Evolutionary conservation across 1,140 invertebrate species (phyloP), one percentile per base, ranked within the genome.

Genomic region (Papilio polytes): DNA sequence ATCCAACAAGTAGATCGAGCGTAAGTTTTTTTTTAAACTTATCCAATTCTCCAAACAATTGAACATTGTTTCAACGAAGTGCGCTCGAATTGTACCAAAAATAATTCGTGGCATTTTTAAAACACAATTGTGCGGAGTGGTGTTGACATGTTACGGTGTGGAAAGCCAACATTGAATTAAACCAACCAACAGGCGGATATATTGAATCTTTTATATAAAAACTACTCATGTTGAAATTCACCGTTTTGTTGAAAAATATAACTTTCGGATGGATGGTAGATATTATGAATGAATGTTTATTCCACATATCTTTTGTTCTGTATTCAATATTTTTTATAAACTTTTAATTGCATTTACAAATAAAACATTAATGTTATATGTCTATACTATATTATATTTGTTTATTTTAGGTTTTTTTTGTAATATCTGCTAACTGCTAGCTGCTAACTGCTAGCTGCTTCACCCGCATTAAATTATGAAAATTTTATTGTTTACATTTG

Each of bases 191-290:
- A 31, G 63, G 26, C 53, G 53, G 6, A 70, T 10, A 36, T 70
- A 70, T 70, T 36, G 63, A 70, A 70, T 70, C 12, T 70, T 70
- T 70, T 70, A 70, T 70, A 63, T 70, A 26, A 70, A 70, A 70
- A 3, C 22, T 31, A 70, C 26, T 70, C 63, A 70, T 70, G 3
- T 70, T 70, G 26, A 70, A 70, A 70, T 36, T 70, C 0, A 70
- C 63, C 7, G 15, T 31, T 66, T 66, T 66, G 13, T 31, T 31
- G 3, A 15, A 31, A 66, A 66, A 36, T 12, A 0, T 12, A 22
- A 8, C 7, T 26, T 2, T 63, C 22, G 1, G 8, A 26, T 26
- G 22, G 26, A 26, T 22, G 0, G 10, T 36, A 36, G 2, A 36
- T 36, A 3, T 36, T 36, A 36, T 36, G 4, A 36, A 36, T 36